Evolutionary conservation across 2,113 vertebrate species (phyloP).

Genomic region (Clupea harengus): DNA sequence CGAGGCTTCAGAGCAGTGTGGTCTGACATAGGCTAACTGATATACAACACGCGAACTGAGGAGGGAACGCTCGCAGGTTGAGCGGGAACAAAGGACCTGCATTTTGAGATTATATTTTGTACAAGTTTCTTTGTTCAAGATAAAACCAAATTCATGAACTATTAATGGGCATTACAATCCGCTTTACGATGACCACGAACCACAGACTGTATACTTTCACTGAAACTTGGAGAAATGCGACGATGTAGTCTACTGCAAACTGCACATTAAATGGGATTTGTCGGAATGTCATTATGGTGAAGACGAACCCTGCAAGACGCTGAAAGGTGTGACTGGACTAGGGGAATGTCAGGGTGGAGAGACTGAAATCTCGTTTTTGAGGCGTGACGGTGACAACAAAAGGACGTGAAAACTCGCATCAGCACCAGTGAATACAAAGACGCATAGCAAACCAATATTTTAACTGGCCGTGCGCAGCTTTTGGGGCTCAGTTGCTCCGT

Average conservation of each 20-base stretch:
- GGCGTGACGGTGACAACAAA: conserved; percentile 64
- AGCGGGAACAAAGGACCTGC: conserved; percentile 46
- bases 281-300: neutral
- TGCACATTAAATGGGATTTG: neutral
- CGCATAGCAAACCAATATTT: conserved; percentile 43
- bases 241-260: neutral
- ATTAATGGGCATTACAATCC: neutral
- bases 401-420: conserved; percentile 70
- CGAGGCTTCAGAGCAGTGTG: neutral
- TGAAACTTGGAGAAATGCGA: conserved; percentile 7
- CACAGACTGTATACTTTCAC: neutral
- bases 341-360: conserved; percentile 44
- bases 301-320: neutral
- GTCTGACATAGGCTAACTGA: neutral
- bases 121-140: conserved; percentile 2
- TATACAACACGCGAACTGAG: neutral
- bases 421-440: conserved; percentile 64
- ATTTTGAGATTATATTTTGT: neutral
- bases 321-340: neutral
- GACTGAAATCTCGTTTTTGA: conserved; percentile 42
- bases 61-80: neutral
- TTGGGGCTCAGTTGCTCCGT: conserved; percentile 53
- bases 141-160: neutral
- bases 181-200: neutral
- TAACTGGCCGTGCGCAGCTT: conserved; percentile 46